Evolutionary conservation across 2,113 vertebrate species (phyloP).

Genomic region (Geothlypis trichas): DNA sequence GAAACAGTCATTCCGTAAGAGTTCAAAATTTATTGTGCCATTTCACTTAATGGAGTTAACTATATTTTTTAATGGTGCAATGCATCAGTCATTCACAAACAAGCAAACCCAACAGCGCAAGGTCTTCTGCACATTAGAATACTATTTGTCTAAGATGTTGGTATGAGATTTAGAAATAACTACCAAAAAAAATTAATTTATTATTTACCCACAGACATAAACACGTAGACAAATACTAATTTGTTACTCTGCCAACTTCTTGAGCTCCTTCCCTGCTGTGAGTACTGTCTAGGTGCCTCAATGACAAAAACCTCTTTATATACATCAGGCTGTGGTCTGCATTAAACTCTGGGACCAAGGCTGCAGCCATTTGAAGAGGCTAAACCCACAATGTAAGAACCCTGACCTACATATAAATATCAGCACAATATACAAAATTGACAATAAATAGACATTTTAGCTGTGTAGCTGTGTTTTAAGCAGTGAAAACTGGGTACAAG

Average conservation of each 20-base stretch:
- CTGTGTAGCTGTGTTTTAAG: neutral
- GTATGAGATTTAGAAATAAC: neutral
- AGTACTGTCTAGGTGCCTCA: neutral
- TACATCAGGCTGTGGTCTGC: neutral
- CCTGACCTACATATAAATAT: neutral
- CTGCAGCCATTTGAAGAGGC: neutral
- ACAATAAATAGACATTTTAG: neutral
- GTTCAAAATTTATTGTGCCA: neutral
- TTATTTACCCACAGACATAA: neutral
- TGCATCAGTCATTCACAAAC: neutral
- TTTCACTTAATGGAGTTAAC: constrained; percentile 2
- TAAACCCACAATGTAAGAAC: neutral
- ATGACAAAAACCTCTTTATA: neutral
- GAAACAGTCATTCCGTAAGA: neutral
- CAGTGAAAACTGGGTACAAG: neutral
- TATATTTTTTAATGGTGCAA: neutral
- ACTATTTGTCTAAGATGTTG: neutral
- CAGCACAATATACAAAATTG: neutral
- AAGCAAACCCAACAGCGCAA: neutral
- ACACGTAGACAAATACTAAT: neutral
- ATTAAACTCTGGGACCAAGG: neutral
- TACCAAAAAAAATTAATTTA: neutral
- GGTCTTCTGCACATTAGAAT: neutral
- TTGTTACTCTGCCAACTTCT: neutral
- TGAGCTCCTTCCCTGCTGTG: neutral